Conservation (phyloP, 2,797 vertebrate species). For the Gambelia wislizenii region DNA sequence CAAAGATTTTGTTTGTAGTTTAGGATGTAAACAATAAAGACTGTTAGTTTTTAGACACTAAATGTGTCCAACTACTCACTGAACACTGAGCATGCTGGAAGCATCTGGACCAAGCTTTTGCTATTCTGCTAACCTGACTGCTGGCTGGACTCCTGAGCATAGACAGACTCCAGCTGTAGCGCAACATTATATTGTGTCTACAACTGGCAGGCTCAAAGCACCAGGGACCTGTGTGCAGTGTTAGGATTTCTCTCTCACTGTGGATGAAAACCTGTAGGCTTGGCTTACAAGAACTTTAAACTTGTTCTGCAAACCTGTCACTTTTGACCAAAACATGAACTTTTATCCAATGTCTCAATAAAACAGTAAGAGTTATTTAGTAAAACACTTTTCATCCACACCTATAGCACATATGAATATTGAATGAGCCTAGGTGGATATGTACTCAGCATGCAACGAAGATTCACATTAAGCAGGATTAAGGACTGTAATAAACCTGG, state of each 20-base stretch:
- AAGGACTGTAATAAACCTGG: slow-evolving; percentile 50
- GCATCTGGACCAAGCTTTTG: too few relatives aligned
- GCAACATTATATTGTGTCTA: too few relatives aligned
- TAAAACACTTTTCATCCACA: slow-evolving; percentile 14
- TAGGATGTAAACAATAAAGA: too few relatives aligned
- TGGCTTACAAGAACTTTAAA: slow-evolving; percentile 1
- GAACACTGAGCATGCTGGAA: too few relatives aligned
- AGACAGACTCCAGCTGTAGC: too few relatives aligned
- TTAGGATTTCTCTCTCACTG: neutral
- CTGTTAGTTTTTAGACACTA: too few relatives aligned
- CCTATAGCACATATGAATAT: slow-evolving; percentile 20
- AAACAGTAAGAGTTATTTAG: slow-evolving; percentile 38
- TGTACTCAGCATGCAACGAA: slow-evolving; percentile 42
- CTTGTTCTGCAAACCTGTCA: slow-evolving; percentile 53
- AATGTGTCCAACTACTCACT: too few relatives aligned
- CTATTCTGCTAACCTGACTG: too few relatives aligned
- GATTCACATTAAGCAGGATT: slow-evolving; percentile 42
- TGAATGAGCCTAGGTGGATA: slow-evolving; percentile 34
- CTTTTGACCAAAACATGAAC: slow-evolving; percentile 41
- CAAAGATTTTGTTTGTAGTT: too few relatives aligned
- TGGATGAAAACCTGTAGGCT: neutral
- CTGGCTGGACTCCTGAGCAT: too few relatives aligned
- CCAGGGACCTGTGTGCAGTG: neutral
- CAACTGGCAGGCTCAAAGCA: neutral
- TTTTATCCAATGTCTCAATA: slow-evolving; percentile 44